phyloP scores from a whole-genome alignment of 2,113 vertebrate species.

The Tragelaphus buxtoni region DNA sequence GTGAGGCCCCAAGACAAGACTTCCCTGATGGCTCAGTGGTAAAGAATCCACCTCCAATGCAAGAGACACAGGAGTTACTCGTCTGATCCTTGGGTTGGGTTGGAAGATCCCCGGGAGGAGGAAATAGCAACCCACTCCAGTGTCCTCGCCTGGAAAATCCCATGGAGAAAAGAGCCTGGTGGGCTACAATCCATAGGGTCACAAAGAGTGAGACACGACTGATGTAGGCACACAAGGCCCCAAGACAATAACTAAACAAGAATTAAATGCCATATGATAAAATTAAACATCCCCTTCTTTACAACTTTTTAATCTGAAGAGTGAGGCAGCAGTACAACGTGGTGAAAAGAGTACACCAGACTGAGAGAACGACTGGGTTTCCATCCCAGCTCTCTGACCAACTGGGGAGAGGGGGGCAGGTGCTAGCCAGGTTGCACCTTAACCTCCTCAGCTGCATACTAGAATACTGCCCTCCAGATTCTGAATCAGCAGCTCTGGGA shows the following conservation, averaged over 20 bases:
- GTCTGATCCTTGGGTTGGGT: neutral
- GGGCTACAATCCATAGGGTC: neutral
- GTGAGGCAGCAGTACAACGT: neutral
- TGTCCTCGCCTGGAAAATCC: neutral
- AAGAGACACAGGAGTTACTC: neutral
- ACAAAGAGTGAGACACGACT: neutral
- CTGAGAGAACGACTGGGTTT: neutral
- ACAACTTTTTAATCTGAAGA: conserved; percentile 19
- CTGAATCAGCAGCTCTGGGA: neutral
- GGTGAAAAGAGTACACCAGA: neutral
- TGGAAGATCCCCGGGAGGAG: neutral
- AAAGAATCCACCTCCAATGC: neutral
- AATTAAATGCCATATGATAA: conserved; percentile 38
- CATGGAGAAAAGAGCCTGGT: neutral
- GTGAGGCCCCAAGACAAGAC: neutral
- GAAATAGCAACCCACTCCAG: neutral
- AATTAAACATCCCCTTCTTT: neutral
- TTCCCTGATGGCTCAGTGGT: neutral
- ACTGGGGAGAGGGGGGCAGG: neutral
- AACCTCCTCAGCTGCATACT: conserved; percentile 40
- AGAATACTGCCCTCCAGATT: neutral
- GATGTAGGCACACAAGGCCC: neutral
- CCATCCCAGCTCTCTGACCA: neutral
- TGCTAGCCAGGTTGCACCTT: neutral
- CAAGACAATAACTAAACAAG: neutral